phyloP scores from a whole-genome alignment of 1,140 invertebrate species.

The Zaprionus nigranus region DNA sequence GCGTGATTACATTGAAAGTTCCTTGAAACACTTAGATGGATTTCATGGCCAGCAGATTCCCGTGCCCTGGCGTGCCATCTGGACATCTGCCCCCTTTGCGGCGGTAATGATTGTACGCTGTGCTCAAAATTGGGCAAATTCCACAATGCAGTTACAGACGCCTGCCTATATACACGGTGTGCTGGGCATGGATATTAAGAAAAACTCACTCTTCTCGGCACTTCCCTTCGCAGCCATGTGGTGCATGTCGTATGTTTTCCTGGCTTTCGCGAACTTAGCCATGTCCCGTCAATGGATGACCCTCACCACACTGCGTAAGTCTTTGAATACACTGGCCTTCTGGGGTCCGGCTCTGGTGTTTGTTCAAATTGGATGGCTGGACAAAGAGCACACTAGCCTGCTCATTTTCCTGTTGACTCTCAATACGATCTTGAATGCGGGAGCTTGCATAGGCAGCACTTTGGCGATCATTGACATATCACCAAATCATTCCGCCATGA shows the following conservation, averaged over 20 bases:
- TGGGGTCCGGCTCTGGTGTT: conserved; percentile 87
- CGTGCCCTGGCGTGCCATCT: conserved; percentile 90
- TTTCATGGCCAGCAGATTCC: conserved; percentile 77
- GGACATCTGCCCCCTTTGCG: conserved; percentile 92
- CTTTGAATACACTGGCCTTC: conserved; percentile 88
- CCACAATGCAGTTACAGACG: conserved; percentile 95
- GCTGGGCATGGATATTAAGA: conserved; percentile 91
- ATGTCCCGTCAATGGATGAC: conserved; percentile 64
- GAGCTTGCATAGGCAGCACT: conserved; percentile 89
- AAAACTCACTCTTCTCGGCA: conserved; percentile 89
- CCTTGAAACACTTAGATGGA: conserved; percentile 66
- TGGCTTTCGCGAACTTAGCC: conserved; percentile 83
- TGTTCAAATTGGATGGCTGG: conserved; percentile 87
- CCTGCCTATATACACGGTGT: conserved; percentile 88
- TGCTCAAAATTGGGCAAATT: conserved; percentile 97
- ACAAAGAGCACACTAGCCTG: conserved; percentile 65
- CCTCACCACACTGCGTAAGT: conserved; percentile 86
- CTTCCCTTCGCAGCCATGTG: conserved; percentile 92
- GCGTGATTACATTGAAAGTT: conserved; percentile 87
- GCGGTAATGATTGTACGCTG: conserved; percentile 93
- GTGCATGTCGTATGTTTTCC: conserved; percentile 87
- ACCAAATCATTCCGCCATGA: conserved; percentile 90
- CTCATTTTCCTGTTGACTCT: conserved; percentile 88
- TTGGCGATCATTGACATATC: conserved; percentile 90
- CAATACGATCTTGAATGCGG: conserved; percentile 91